Base-by-base conservation (phyloP, 2,888 invertebrate species). In the Drosophila monieri region DNA sequence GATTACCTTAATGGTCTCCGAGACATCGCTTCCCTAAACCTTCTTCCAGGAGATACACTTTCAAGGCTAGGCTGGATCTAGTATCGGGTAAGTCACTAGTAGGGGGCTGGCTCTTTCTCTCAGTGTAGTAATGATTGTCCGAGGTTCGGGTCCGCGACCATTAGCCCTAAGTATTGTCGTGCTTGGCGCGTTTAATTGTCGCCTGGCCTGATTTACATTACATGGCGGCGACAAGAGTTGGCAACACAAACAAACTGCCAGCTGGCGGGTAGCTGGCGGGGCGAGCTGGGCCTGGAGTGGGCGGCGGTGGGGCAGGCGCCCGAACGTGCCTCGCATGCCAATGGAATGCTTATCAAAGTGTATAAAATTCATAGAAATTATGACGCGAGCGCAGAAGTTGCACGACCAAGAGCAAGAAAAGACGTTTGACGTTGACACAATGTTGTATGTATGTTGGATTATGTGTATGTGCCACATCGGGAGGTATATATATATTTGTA, bases 311-410 rank as follows among this genome's bases (percentile, higher is more conserved):
- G 47, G 47, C 47, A 55, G 47, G 14, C 41, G 32, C 47, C 32
- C 52, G 72, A 65, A 83, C 83, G 83, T 83, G 83, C 80, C 85
- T 85, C 78, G 83, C 81, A 81, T 85, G 74, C 78, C 75, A 80
- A 83, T 78, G 71, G 72, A 75, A 73, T 76, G 80, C 83, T 83
- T 83, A 83, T 85, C 83, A 85, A 85, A 85, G 79, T 83, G 79
- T 83, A 81, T 81, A 62, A 79, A 81, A 84, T 80, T 80, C 80
- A 80, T 85, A 83, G 85, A 83, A 83, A 83, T 83, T 83, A 83
- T 83, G 85, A 83, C 81, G 80, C 85, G 85, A 58, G 71, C 65
- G 61, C 61, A 57, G 68, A 76, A 77, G 72, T 72, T 74, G 66
- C 69, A 18, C 35, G 15, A 18, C 30, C 14, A 47, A 37, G 39